Percentiles rank a stretch among this genome's conserved stretches.
These are phyloP conservation scores for Chelidonichthys spinosus DNA, from an alignment of 2,797 vertebrate species.

Conservation along the genomic window DNA sequence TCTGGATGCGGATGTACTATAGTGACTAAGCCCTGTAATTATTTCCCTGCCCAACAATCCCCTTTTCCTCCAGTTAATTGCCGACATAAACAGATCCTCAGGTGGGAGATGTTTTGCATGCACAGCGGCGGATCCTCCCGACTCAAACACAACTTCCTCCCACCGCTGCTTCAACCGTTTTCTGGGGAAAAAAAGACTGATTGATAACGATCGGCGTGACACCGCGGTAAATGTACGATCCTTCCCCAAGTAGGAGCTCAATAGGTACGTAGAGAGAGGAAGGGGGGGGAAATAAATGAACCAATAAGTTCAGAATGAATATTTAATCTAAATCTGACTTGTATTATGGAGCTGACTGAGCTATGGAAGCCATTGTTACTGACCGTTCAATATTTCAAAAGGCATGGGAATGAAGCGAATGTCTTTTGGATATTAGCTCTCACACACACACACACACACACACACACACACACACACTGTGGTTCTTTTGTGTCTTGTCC, in stretches of 20 bases:
- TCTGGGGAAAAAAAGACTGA: conserved; percentile 46
- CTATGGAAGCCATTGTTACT: conserved; percentile 50
- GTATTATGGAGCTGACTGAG: conserved; percentile 56
- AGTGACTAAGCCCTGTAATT: conserved; percentile 80
- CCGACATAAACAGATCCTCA: conserved; percentile 83
- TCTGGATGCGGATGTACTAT: conserved; percentile 82
- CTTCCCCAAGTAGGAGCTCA: conserved; percentile 20
- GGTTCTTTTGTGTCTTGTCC: conserved; percentile 56
- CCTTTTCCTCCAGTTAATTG: conserved; percentile 84
- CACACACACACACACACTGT: conserved; percentile 60
- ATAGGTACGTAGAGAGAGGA: conserved; percentile 22
- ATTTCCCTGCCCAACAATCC: conserved; percentile 81
- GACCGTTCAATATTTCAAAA: conserved; percentile 71
- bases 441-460: conserved; percentile 47
- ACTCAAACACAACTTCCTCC: conserved; percentile 33
- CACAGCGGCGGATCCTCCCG: conserved; percentile 34
- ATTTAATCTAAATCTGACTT: conserved; percentile 62
- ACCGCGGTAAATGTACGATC: conserved; percentile 25
- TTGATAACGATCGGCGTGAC: conserved; percentile 42
- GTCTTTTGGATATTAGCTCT: conserved; percentile 12
- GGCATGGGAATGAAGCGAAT: conserved; percentile 51
- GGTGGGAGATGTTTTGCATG: conserved; percentile 72
- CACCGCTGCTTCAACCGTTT: conserved; percentile 43
- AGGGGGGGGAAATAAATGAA: conserved; percentile 27
- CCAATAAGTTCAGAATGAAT: conserved; percentile 59